Evolutionary conservation across 2,888 invertebrate genomes (phyloP), one percentile per base, ranked within the genome.

Genomic region (Erebia aethiops): DNA sequence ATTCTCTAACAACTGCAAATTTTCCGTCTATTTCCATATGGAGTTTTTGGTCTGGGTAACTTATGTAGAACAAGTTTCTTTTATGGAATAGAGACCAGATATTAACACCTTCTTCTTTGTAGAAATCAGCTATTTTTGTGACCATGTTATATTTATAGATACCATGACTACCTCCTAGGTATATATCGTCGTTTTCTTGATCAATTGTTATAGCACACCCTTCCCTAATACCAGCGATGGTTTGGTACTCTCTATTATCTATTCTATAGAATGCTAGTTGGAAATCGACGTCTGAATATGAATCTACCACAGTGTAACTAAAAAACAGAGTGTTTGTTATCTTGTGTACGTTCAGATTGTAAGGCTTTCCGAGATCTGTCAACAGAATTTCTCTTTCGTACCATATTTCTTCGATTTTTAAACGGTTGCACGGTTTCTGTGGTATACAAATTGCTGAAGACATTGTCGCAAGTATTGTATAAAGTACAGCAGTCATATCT

Each of bases 191-290:
- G 16, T 84, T 84, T 0, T 60, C 56, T 56, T 84, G 82, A 35
- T 90, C 89, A 72, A 90, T 84, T 0, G 89, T 84, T 1, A 85
- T 79, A 0, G 90, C 78, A 56, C 89, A 90, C 0, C 90, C 90
- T 0, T 89, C 89, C 80, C 71, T 78, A 0, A 90, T 85, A 0
- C 88, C 89, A 41, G 81, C 81, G 1, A 90, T 84, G 0, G 77
- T 81, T 70, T 83, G 80, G 51, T 80, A 82, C 9, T 87, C 85
- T 58, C 77, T 84, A 0, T 77, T 81, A 4, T 86, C 83, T 9
- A 90, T 75, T 72, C 86, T 84, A 1, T 82, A 79, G 35, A 68
- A 81, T 0, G 83, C 87, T 16, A 91, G 67, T 77, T 87, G 89
- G 58, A 89, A 89, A 78, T 90, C 89, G 0, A 83, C 75, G 56